A percentile compares a stretch with the other conserved stretches of the same genome.
These are phyloP conservation scores for Sebastes oblongus DNA, from an alignment of 2,797 vertebrate genomes.

Conservation along the genomic window DNA sequence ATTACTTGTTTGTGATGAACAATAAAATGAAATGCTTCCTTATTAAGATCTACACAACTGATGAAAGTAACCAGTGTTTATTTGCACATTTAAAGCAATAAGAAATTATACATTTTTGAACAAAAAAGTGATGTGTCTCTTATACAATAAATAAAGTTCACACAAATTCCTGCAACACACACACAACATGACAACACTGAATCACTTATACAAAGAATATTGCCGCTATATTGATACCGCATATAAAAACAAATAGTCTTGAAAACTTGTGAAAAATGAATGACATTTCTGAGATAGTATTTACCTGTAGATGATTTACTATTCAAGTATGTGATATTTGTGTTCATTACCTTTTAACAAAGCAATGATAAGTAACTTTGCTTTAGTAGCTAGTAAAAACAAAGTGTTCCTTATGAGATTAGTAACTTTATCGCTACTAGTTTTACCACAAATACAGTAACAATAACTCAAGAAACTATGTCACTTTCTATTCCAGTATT, in stretches of 20 bases:
- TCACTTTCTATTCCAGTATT: background rate
- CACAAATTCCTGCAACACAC: slow-evolving; percentile 23
- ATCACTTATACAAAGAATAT: slow-evolving; percentile 16
- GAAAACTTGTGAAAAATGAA: background rate
- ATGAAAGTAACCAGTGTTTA: slow-evolving; percentile 25
- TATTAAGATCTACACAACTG: background rate
- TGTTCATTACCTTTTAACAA: background rate
- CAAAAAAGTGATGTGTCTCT: slow-evolving; percentile 7
- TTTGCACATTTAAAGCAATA: slow-evolving; percentile 50
- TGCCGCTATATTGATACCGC: background rate
- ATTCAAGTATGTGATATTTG: slow-evolving; percentile 4
- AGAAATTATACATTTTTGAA: slow-evolving; percentile 2
- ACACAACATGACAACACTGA: slow-evolving; percentile 29
- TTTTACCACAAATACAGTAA: slow-evolving; percentile 6
- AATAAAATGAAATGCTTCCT: background rate
- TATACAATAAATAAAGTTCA: slow-evolving; percentile 47
- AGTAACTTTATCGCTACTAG: background rate
- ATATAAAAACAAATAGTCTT: background rate
- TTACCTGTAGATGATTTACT: background rate
- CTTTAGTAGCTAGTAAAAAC: background rate
- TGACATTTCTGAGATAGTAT: background rate
- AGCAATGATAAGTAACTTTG: background rate
- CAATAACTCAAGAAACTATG: background rate
- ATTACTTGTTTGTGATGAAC: background rate
- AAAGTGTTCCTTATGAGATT: background rate